phyloP scores from a whole-genome alignment of 2,113 vertebrate species.

The Mellivora capensis region DNA sequence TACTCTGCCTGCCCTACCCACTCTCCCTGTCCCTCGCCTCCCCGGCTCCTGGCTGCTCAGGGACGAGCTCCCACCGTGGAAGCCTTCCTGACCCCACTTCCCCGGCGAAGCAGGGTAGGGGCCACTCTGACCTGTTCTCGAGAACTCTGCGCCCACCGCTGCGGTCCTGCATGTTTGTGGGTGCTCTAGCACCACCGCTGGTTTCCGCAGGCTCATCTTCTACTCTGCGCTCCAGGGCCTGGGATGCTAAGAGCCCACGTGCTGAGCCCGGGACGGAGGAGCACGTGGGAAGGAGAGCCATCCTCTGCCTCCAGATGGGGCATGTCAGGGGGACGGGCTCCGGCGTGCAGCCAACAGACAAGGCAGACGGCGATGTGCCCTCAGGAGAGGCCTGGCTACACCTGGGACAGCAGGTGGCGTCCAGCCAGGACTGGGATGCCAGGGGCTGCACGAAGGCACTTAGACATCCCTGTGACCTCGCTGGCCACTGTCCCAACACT shows the following conservation, averaged over 20 bases:
- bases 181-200: too few relatives aligned
- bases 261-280: background rate
- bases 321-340: background rate
- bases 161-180: too few relatives aligned
- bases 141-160: background rate
- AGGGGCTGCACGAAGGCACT: background rate
- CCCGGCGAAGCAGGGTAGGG: background rate
- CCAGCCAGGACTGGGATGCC: too few relatives aligned
- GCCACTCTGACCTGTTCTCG: too few relatives aligned
- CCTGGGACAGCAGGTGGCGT: accelerated
- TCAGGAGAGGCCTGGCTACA: accelerated
- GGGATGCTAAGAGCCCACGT: background rate
- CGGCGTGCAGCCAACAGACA: background rate
- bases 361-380: accelerated
- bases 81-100: background rate
- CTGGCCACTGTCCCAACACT: background rate
- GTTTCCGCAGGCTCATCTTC: background rate
- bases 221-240: background rate
- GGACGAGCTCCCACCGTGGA: background rate
- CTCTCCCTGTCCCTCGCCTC: background rate
- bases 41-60: background rate
- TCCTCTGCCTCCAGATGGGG: background rate
- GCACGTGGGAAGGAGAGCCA: accelerated
- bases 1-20: accelerated
- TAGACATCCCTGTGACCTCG: background rate